Percentiles rank a stretch among this genome's conserved stretches.
Evolutionary conservation across 2,113 vertebrate genomes (phyloP).

Genomic region (Channa argus): DNA sequence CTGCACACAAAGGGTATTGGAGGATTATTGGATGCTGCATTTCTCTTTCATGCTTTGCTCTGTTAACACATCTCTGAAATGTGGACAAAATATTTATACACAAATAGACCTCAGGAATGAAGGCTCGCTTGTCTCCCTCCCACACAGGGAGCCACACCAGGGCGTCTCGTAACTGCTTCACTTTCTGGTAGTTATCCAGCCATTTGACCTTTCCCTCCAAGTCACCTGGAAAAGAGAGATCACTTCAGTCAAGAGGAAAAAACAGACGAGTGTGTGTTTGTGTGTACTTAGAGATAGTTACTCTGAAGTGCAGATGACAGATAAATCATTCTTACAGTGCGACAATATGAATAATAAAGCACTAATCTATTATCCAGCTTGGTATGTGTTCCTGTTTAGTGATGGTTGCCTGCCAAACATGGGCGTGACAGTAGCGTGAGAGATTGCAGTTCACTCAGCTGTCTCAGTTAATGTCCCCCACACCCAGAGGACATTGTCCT

Average conservation of each 20-base stretch:
- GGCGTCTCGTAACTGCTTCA: conserved; percentile 89
- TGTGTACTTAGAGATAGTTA: background rate
- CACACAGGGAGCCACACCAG: conserved; percentile 92
- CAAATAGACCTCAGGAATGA: conserved; percentile 89
- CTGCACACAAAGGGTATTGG: background rate
- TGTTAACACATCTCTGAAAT: conserved; percentile 1
- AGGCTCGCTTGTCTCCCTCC: conserved; percentile 90
- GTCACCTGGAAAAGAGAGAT: conserved; percentile 82
- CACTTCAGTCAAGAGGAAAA: background rate
- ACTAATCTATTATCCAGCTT: background rate
- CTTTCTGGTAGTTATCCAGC: conserved; percentile 94
- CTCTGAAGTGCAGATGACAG: background rate
- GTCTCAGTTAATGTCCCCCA: conserved; percentile 30
- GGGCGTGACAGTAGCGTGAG: conserved; percentile 31
- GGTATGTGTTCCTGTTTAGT: background rate
- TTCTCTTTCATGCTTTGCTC: conserved; percentile 1
- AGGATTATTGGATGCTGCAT: background rate
- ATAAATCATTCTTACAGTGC: background rate
- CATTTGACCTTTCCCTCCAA: conserved; percentile 96
- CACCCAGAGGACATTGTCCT: conserved; percentile 56
- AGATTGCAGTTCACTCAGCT: conserved; percentile 20
- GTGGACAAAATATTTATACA: background rate
- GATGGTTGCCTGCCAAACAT: conserved; percentile 10
- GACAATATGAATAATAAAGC: background rate
- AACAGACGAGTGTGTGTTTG: too few species aligned